Percentiles rank a stretch among this genome's conserved stretches.
These are phyloP conservation scores for Ornithoptera alexandrae DNA, from an alignment of 2,888 invertebrate species.

Conservation along the genomic window DNA sequence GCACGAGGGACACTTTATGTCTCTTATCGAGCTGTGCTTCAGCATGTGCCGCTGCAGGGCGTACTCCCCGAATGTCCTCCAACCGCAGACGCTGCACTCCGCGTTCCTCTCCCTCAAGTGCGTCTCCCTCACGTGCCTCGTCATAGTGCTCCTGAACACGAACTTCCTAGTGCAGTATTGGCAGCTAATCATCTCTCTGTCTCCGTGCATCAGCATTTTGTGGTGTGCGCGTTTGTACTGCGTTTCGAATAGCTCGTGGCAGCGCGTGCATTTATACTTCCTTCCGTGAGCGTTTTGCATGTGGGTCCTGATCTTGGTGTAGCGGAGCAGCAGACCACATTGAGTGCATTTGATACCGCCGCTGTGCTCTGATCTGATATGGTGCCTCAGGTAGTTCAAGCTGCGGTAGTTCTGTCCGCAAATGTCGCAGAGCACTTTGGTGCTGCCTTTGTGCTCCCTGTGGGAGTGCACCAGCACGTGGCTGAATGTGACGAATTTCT, in stretches of 20 bases:
- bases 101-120: slow-evolving; percentile 48
- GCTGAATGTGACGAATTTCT: slow-evolving; percentile 39
- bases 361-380: slow-evolving; percentile 37
- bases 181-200: slow-evolving; percentile 34
- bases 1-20: slow-evolving; percentile 43
- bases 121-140: slow-evolving; percentile 43
- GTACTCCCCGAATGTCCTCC: slow-evolving; percentile 39
- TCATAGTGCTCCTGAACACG: slow-evolving; percentile 35
- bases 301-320: slow-evolving; percentile 33
- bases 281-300: slow-evolving; percentile 36
- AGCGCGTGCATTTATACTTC: slow-evolving; percentile 36
- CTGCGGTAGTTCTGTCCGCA: slow-evolving; percentile 44
- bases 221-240: slow-evolving; percentile 37
- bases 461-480: slow-evolving; percentile 45
- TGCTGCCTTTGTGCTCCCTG: slow-evolving; percentile 39
- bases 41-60: slow-evolving; percentile 43
- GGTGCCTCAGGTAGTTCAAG: slow-evolving; percentile 38
- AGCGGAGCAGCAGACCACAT: slow-evolving; percentile 32
- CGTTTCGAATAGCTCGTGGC: slow-evolving; percentile 35
- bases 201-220: slow-evolving; percentile 36
- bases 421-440: slow-evolving; percentile 43
- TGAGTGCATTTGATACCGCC: slow-evolving; percentile 33
- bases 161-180: slow-evolving; percentile 36
- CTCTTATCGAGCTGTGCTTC: slow-evolving; percentile 43
- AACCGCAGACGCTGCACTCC: slow-evolving; percentile 46